phyloP scores from a whole-genome alignment of 2,797 vertebrate genomes.

The Chaenodraco wilsoni region DNA sequence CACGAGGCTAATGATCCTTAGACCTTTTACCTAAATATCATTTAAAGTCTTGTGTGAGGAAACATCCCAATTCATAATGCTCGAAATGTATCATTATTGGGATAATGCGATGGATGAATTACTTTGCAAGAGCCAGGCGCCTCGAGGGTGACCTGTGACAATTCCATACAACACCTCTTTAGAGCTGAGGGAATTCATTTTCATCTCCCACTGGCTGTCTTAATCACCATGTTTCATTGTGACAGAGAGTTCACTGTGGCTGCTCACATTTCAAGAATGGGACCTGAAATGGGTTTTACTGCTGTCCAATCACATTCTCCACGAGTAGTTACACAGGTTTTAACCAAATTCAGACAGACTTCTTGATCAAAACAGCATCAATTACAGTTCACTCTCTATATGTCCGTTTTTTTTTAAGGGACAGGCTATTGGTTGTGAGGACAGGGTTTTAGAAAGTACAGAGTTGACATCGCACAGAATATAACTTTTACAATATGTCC shows the following conservation, averaged over 20 bases:
- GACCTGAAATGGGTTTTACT: constrained; percentile 51
- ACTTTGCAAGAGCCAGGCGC: constrained; percentile 73
- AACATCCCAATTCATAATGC: constrained; percentile 84
- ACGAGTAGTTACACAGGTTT: constrained; percentile 39
- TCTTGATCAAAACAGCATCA: constrained; percentile 49
- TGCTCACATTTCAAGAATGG: constrained; percentile 70
- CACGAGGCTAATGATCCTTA: constrained; percentile 69
- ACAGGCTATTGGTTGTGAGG: constrained; percentile 2
- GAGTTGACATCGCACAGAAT: constrained; percentile 23
- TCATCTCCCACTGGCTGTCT: constrained; percentile 81
- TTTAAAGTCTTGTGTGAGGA: constrained; percentile 77
- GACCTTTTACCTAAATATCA: constrained; percentile 83
- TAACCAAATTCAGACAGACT: constrained; percentile 16
- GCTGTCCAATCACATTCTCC: constrained; percentile 32
- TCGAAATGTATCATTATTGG: constrained; percentile 83
- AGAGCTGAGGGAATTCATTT: constrained; percentile 86
- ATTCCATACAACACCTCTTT: constrained; percentile 76
- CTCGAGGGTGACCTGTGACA: constrained; percentile 82
- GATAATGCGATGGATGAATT: constrained; percentile 84
- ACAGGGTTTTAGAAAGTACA: constrained; percentile 9
- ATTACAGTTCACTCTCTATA: constrained; percentile 4
- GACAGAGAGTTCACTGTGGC: constrained; percentile 80
- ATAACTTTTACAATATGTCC: constrained; percentile 47
- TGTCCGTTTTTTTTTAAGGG: constrained; percentile 7
- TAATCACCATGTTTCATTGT: constrained; percentile 84